These are phyloP conservation scores for Steatornis caripensis DNA, from an alignment of 2,113 vertebrate genomes.

Conservation along the genomic window DNA sequence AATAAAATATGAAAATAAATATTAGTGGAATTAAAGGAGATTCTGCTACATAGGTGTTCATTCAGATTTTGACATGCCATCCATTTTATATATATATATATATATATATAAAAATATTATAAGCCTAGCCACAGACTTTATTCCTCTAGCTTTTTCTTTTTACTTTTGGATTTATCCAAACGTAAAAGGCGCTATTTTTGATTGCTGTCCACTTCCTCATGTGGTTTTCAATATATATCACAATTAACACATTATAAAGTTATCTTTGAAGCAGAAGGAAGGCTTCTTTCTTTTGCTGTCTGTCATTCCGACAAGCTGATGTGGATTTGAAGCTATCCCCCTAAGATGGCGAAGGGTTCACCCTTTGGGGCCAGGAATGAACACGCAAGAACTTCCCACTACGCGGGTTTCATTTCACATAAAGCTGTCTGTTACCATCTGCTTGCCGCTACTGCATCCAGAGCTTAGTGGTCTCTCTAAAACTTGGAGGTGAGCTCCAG, in stretches of 20 bases:
- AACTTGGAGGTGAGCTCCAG: background rate
- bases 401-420: background rate
- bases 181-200: background rate
- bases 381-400: background rate
- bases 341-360: background rate
- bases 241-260: background rate
- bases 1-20: background rate
- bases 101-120: background rate
- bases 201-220: background rate
- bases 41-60: background rate
- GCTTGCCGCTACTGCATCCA: background rate
- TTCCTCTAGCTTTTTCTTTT: background rate
- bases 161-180: background rate
- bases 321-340: background rate
- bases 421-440: background rate
- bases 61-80: background rate
- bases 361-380: background rate
- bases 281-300: background rate
- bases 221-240: background rate
- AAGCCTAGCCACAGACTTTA: background rate
- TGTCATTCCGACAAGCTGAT: background rate
- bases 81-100: background rate
- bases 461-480: background rate
- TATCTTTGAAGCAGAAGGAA: background rate
- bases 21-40: background rate